A percentile compares a stretch with the other conserved stretches of the same genome.
Evolutionary conservation across 1,140 invertebrate genomes (phyloP).

Genomic region (Asobara japonica): DNA sequence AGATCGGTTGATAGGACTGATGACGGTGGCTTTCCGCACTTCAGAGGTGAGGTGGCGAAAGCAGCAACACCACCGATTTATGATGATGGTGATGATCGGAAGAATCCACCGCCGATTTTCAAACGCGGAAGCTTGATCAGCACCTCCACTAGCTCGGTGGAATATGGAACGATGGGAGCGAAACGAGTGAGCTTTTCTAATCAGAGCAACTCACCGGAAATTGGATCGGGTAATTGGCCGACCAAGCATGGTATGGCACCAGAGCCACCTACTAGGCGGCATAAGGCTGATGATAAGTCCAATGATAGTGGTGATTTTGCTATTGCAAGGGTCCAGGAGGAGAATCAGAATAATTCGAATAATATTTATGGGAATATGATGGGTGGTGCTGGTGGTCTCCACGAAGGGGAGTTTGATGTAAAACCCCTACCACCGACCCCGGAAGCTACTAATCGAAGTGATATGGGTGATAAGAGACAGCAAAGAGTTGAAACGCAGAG

Average conservation of each 20-base stretch:
- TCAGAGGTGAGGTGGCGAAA: slow-evolving; percentile 14
- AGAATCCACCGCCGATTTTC: slow-evolving; percentile 63
- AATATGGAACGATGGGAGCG: slow-evolving; percentile 52
- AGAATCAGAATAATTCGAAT: slow-evolving; percentile 40
- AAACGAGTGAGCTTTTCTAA: slow-evolving; percentile 69
- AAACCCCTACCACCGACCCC: slow-evolving; percentile 57
- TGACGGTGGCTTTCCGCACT: slow-evolving; percentile 22
- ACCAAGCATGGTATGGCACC: slow-evolving; percentile 67
- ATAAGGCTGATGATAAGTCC: slow-evolving; percentile 48
- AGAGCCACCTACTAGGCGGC: slow-evolving; percentile 67
- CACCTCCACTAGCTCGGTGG: slow-evolving; percentile 46
- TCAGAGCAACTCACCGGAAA: slow-evolving; percentile 45
- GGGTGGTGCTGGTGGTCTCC: neutral
- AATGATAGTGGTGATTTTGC: slow-evolving; percentile 44
- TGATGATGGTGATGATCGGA: slow-evolving; percentile 41
- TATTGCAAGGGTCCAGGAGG: slow-evolving; percentile 37
- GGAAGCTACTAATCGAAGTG: slow-evolving; percentile 31
- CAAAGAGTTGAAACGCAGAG: slow-evolving; percentile 33
- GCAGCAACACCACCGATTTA: slow-evolving; percentile 34
- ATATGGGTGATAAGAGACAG: slow-evolving; percentile 36
- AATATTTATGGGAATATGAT: slow-evolving; percentile 40
- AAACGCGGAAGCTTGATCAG: slow-evolving; percentile 66
- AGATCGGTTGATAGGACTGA: slow-evolving; percentile 21
- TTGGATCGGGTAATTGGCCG: slow-evolving; percentile 61
- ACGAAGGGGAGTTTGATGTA: slow-evolving; percentile 53